phyloP scores from a whole-genome alignment of 2,888 invertebrate species.

The Lasius fuliginosus region DNA sequence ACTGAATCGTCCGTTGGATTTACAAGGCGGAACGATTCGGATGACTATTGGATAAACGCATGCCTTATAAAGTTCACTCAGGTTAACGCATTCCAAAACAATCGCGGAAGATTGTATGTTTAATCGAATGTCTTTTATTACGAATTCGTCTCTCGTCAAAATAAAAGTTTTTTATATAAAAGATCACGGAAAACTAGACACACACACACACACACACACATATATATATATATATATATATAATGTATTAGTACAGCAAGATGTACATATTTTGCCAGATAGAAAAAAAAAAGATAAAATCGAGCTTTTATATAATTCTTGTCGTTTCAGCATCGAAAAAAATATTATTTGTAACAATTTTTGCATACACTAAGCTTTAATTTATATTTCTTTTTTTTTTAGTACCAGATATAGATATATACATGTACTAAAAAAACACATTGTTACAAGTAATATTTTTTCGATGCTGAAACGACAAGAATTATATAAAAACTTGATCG shows the following conservation, averaged over 20 bases:
- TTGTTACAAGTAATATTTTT: neutral
- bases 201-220: no score
- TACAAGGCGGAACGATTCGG: neutral
- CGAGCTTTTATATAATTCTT: no score
- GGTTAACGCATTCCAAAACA: conserved; percentile 23
- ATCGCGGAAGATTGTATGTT: neutral
- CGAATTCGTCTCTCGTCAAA: neutral
- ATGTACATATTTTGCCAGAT: no score
- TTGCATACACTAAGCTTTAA: no score
- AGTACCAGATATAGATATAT: neutral
- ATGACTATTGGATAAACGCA: conserved; percentile 13
- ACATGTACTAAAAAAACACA: neutral
- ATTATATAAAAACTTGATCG: neutral
- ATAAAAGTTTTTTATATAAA: neutral
- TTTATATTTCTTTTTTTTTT: no score
- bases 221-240: no score
- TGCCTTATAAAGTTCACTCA: conserved; percentile 18
- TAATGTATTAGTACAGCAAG: no score
- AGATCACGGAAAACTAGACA: neutral
- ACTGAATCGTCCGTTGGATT: conserved; percentile 1
- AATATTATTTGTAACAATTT: no score
- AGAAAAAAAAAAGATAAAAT: no score
- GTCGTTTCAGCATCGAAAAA: no score
- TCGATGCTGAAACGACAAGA: neutral
- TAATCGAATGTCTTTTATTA: conserved; percentile 2